A percentile compares a stretch with the other conserved stretches of the same genome.
Evolutionary conservation across 2,888 invertebrate genomes (phyloP).

Genomic region (Apotomis betuletana): DNA sequence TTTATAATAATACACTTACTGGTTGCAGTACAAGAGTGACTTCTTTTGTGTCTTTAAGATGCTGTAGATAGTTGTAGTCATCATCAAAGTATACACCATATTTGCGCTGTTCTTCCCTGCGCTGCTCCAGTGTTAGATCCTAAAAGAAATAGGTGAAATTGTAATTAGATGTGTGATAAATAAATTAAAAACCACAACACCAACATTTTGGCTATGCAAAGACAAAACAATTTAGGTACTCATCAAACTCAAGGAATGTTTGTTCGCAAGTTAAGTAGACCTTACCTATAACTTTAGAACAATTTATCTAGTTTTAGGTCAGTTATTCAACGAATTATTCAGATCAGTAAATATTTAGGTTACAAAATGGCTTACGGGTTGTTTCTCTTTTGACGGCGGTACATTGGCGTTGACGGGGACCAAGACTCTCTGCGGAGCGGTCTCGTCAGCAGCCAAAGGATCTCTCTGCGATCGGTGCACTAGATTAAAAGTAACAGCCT

Average conservation of each 20-base stretch:
- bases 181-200: not conserved
- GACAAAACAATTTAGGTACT: no score
- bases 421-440: constrained; percentile 93
- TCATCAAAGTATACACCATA: constrained; percentile 97
- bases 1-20: constrained; percentile 55
- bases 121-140: constrained; percentile 77
- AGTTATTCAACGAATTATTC: no score
- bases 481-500: constrained; percentile 94
- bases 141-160: constrained; percentile 41
- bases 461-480: constrained; percentile 97
- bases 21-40: constrained; percentile 83
- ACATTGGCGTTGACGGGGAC: constrained; percentile 83
- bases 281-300: no score
- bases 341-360: constrained; percentile 9
- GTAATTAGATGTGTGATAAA: not conserved
- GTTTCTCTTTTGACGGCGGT: constrained; percentile 70
- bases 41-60: constrained; percentile 87
- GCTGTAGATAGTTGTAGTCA: constrained; percentile 97
- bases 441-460: constrained; percentile 94
- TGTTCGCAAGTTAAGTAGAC: no score
- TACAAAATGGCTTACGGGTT: constrained; percentile 64
- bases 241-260: no score
- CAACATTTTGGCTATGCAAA: not conserved
- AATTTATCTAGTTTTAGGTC: not conserved
- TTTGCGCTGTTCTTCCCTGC: constrained; percentile 89